A percentile compares a stretch with the other conserved stretches of the same genome.
phyloP scores from a whole-genome alignment of 2,113 vertebrate species.

The Atlantisia rogersi region DNA sequence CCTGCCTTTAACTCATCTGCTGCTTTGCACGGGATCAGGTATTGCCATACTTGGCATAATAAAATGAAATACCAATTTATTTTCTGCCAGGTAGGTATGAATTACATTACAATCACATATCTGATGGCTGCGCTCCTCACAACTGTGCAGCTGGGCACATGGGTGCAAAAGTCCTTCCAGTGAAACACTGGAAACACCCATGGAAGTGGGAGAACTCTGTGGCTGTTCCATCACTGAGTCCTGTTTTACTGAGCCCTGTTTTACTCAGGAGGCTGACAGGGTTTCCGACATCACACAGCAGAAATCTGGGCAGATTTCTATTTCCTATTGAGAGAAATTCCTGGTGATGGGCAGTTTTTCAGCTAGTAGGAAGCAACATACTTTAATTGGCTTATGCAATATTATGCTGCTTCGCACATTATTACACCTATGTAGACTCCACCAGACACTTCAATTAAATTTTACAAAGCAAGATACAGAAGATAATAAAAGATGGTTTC shows the following conservation, averaged over 20 bases:
- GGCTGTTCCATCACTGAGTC: background rate
- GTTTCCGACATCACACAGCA: rapidly evolving
- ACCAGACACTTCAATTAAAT: background rate
- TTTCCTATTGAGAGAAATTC: background rate
- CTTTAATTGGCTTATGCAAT: background rate
- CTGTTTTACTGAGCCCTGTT: background rate
- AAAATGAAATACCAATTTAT: background rate
- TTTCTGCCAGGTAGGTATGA: background rate
- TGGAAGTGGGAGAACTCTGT: background rate
- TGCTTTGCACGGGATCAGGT: background rate
- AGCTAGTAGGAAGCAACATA: background rate
- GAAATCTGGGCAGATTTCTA: background rate
- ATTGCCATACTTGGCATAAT: background rate
- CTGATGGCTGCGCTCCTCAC: background rate
- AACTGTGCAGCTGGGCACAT: background rate
- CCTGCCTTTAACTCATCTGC: background rate
- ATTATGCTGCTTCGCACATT: background rate
- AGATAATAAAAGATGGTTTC: background rate
- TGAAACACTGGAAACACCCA: background rate
- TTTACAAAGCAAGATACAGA: background rate
- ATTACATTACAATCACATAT: background rate
- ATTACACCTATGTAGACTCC: background rate
- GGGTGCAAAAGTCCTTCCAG: background rate
- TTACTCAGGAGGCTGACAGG: background rate
- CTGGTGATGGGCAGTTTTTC: background rate